A percentile compares a stretch with the other conserved stretches of the same genome.
These are phyloP conservation scores for Hycleus cichorii DNA, from an alignment of 1,140 invertebrate species.

Conservation along the genomic window DNA sequence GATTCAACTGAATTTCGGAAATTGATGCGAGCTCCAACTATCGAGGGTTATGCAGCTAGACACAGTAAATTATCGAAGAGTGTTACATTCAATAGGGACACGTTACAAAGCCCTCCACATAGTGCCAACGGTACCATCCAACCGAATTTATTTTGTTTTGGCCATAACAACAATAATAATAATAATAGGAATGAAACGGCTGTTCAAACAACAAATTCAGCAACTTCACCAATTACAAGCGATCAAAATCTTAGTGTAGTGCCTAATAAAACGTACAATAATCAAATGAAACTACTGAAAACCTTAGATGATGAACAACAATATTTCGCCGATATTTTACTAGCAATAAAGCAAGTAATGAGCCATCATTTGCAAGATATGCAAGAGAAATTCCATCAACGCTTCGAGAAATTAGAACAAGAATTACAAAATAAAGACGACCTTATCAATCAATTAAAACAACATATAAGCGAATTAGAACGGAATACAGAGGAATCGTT, in stretches of 20 bases:
- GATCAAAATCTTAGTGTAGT: background rate
- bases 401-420: conserved; percentile 63
- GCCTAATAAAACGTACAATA: conserved; percentile 31
- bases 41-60: conserved; percentile 78
- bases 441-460: conserved; percentile 67
- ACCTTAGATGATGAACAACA: conserved; percentile 59
- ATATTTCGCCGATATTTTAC: conserved; percentile 65
- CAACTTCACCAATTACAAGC: background rate
- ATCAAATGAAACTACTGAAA: conserved; percentile 33
- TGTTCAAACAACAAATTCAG: background rate
- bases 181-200: background rate
- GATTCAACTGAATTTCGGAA: conserved; percentile 52
- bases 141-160: conserved; percentile 27
- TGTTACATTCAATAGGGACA: conserved; percentile 79
- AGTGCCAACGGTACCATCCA: conserved; percentile 39
- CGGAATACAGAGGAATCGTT: conserved; percentile 48
- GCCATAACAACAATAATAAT: conserved; percentile 4
- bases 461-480: conserved; percentile 62
- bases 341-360: conserved; percentile 69
- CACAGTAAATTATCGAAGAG: conserved; percentile 83
- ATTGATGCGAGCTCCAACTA: conserved; percentile 68
- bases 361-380: conserved; percentile 60
- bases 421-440: conserved; percentile 69
- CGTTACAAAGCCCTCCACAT: conserved; percentile 67
- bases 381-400: conserved; percentile 57